Conservation (phyloP, 2,113 vertebrate species). For the Elanoides forficatus region DNA sequence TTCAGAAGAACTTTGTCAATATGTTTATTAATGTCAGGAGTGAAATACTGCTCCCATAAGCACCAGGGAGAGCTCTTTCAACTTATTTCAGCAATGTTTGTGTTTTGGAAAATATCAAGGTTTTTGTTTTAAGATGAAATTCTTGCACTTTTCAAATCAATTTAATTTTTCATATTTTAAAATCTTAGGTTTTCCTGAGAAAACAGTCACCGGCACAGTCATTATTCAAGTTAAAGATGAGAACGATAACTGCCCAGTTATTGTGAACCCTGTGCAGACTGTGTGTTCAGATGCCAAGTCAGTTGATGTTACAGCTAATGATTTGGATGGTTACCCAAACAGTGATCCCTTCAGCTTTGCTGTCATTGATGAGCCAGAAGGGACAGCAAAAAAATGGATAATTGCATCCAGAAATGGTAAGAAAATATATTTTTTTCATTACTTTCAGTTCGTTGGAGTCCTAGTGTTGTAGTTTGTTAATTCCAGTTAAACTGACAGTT, state of each 20-base stretch:
- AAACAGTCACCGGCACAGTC: slow-evolving; percentile 88
- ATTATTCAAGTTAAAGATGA: slow-evolving; percentile 81
- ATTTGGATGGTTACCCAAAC: slow-evolving; percentile 79
- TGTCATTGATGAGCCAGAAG: slow-evolving; percentile 67
- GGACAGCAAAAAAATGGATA: slow-evolving; percentile 74
- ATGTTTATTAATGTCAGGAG: background rate
- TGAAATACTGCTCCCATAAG: background rate
- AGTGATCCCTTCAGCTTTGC: slow-evolving; percentile 82
- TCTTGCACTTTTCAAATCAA: background rate
- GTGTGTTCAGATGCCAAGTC: slow-evolving; percentile 71
- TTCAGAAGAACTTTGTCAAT: background rate
- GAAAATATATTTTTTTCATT: background rate
- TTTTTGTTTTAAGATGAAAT: background rate
- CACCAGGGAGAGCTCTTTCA: background rate
- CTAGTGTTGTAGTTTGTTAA: background rate
- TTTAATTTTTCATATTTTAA: background rate
- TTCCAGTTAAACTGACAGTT: background rate
- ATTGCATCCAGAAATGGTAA: slow-evolving; percentile 81
- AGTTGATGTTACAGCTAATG: slow-evolving; percentile 79
- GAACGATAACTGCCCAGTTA: slow-evolving; percentile 89
- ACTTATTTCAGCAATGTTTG: background rate
- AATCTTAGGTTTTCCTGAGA: slow-evolving; percentile 71
- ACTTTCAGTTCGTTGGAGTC: background rate
- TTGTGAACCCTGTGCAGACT: slow-evolving; percentile 63
- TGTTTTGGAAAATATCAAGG: background rate